phyloP scores from a whole-genome alignment of 1,140 invertebrate genomes.

The Sarcophaga bullata region DNA sequence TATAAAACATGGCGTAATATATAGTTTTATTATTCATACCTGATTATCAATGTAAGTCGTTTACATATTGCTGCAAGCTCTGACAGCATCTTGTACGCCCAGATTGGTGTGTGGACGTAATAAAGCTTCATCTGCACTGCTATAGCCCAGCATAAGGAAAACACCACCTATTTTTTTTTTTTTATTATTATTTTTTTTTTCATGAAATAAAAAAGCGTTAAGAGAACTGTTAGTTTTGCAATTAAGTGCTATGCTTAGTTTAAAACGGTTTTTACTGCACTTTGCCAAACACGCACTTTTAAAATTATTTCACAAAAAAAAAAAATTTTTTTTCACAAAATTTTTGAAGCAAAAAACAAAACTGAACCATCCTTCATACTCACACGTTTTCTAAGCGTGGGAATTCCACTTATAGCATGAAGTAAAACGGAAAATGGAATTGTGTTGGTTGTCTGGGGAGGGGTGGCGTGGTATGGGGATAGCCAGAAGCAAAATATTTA shows the following conservation, averaged over 20 bases:
- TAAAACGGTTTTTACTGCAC: background rate
- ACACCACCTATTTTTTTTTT: constrained; percentile 73
- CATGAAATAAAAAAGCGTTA: constrained; percentile 47
- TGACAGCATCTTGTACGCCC: constrained; percentile 81
- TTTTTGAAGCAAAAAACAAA: no score
- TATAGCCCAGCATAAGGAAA: constrained; percentile 88
- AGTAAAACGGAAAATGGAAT: no score
- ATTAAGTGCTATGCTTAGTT: background rate
- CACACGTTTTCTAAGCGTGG: no score
- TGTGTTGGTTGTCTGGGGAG: no score
- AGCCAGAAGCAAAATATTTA: background rate
- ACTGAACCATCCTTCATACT: no score
- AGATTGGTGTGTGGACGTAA: constrained; percentile 81
- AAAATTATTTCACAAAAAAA: background rate
- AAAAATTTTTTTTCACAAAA: no score
- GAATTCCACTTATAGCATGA: no score
- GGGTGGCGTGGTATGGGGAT: no score
- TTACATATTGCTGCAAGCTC: constrained; percentile 81
- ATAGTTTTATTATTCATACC: constrained; percentile 65
- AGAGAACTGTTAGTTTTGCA: background rate
- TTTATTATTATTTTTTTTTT: background rate
- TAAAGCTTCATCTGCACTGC: constrained; percentile 84
- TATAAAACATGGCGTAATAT: background rate
- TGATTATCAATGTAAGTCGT: constrained; percentile 76
- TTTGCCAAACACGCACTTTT: constrained; percentile 31